A percentile compares a stretch with the other conserved stretches of the same genome.
phyloP scores from a whole-genome alignment of 2,888 invertebrate genomes.

The Oeneis ivallda region DNA sequence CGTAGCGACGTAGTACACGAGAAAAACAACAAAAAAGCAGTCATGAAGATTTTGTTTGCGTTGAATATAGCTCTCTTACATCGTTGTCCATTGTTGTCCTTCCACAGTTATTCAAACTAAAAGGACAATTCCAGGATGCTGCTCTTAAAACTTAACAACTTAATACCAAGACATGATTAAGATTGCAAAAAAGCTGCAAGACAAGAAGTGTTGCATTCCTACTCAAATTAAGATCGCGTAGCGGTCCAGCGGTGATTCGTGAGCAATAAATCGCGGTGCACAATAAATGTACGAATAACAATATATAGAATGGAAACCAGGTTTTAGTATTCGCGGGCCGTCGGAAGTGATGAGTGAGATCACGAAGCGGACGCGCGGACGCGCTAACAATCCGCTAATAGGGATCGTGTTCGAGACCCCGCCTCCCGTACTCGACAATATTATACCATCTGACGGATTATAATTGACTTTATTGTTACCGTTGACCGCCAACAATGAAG shows the following conservation, averaged over 20 bases:
- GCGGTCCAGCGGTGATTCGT: slow-evolving; percentile 37
- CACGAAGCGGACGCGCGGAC: slow-evolving; percentile 63
- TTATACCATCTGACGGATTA: slow-evolving; percentile 52
- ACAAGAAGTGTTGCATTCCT: slow-evolving; percentile 25
- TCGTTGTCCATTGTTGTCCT: too few relatives aligned
- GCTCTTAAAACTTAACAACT: slow-evolving; percentile 10
- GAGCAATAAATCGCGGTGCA: slow-evolving; percentile 40
- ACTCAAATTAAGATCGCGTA: slow-evolving; percentile 39
- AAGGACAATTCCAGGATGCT: not conserved
- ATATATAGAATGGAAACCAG: slow-evolving; percentile 38
- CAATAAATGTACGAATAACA: slow-evolving; percentile 42
- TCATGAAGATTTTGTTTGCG: too few relatives aligned
- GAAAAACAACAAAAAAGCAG: too few relatives aligned
- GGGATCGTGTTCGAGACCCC: slow-evolving; percentile 72
- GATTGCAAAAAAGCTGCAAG: slow-evolving; percentile 18
- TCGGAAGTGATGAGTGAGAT: slow-evolving; percentile 74
- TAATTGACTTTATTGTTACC: slow-evolving; percentile 24
- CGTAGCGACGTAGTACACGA: too few relatives aligned
- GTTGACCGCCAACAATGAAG: slow-evolving; percentile 15
- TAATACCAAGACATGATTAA: slow-evolving; percentile 18
- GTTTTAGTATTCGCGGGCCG: slow-evolving; percentile 43
- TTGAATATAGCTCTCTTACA: too few relatives aligned
- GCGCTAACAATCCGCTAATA: slow-evolving; percentile 75
- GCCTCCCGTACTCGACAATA: slow-evolving; percentile 61
- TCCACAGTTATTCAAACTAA: not conserved